Percentiles rank a stretch among this genome's conserved stretches.
Evolutionary conservation across 2,797 vertebrate species (phyloP).

Genomic region (Ataeniobius toweri): DNA sequence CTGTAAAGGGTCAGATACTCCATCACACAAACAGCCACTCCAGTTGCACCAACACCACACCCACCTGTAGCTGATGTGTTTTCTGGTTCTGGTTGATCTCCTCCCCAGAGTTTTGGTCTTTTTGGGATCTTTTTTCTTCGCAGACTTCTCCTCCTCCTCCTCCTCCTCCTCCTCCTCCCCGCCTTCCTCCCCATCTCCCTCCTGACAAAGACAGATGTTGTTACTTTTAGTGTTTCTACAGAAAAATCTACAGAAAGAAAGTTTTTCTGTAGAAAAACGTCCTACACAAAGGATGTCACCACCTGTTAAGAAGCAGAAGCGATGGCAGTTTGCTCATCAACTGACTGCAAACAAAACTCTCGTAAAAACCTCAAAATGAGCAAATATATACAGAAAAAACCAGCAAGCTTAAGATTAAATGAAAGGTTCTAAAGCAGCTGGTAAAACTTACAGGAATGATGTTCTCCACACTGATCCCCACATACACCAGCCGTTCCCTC

Average conservation of each 20-base stretch:
- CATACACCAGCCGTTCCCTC: slow-evolving; percentile 94
- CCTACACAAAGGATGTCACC: neutral
- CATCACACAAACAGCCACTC: neutral
- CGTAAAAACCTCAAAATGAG: neutral
- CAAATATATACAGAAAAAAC: neutral
- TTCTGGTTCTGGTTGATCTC: slow-evolving; percentile 92
- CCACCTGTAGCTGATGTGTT: slow-evolving; percentile 97
- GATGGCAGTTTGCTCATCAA: no score
- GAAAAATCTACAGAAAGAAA: neutral
- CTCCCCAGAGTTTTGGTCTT: slow-evolving; percentile 90
- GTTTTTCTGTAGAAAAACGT: neutral
- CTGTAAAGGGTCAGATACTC: neutral
- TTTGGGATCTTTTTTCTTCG: slow-evolving; percentile 93
- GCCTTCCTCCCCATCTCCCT: slow-evolving; percentile 75
- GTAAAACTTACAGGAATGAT: slow-evolving; percentile 88
- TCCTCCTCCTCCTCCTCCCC: slow-evolving; percentile 54
- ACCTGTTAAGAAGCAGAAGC: neutral
- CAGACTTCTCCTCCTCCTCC: slow-evolving; percentile 70
- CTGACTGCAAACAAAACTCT: no score
- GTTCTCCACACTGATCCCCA: slow-evolving; percentile 98
- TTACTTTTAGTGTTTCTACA: neutral
- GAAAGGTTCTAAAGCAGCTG: neutral
- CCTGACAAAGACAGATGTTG: slow-evolving; percentile 64
- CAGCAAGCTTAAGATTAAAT: no score
- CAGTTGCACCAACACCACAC: neutral